These are phyloP conservation scores for Lasioglossum albipes DNA, from an alignment of 1,140 invertebrate genomes.

Conservation along the genomic window DNA sequence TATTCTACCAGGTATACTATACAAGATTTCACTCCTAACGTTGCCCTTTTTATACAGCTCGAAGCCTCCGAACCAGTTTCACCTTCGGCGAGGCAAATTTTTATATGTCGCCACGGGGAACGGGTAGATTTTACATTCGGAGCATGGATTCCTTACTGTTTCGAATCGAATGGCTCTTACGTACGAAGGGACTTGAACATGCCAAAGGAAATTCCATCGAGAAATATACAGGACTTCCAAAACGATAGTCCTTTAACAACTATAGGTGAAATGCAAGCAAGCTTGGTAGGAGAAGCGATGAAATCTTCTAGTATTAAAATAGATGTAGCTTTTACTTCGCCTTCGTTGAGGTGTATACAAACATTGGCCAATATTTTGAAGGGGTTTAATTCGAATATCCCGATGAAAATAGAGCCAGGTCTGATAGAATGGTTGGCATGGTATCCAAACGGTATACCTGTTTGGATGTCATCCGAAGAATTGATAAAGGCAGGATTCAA, in stretches of 20 bases:
- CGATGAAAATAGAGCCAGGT: slow-evolving; percentile 91
- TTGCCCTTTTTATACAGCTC: slow-evolving; percentile 61
- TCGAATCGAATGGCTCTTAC: slow-evolving; percentile 90
- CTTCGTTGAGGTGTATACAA: slow-evolving; percentile 94
- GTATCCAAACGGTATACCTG: slow-evolving; percentile 89
- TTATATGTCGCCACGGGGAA: slow-evolving; percentile 93
- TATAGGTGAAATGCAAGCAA: slow-evolving; percentile 87
- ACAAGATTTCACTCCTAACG: slow-evolving; percentile 34
- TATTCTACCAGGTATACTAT: neutral
- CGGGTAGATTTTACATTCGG: slow-evolving; percentile 95
- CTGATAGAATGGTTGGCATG: slow-evolving; percentile 96
- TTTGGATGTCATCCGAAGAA: slow-evolving; percentile 89
- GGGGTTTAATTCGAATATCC: slow-evolving; percentile 72
- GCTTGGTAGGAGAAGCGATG: slow-evolving; percentile 89
- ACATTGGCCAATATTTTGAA: slow-evolving; percentile 81
- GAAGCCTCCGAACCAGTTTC: slow-evolving; percentile 69
- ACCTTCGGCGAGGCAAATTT: slow-evolving; percentile 82
- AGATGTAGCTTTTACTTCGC: slow-evolving; percentile 90
- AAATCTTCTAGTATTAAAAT: slow-evolving; percentile 84
- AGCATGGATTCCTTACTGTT: slow-evolving; percentile 92
- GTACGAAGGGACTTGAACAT: slow-evolving; percentile 93
- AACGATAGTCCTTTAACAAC: slow-evolving; percentile 94
- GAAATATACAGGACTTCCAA: slow-evolving; percentile 84
- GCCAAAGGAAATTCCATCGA: slow-evolving; percentile 86
- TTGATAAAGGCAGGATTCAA: slow-evolving; percentile 87